phyloP scores from a whole-genome alignment of 2,797 vertebrate species.

The Sebastes steindachneri region DNA sequence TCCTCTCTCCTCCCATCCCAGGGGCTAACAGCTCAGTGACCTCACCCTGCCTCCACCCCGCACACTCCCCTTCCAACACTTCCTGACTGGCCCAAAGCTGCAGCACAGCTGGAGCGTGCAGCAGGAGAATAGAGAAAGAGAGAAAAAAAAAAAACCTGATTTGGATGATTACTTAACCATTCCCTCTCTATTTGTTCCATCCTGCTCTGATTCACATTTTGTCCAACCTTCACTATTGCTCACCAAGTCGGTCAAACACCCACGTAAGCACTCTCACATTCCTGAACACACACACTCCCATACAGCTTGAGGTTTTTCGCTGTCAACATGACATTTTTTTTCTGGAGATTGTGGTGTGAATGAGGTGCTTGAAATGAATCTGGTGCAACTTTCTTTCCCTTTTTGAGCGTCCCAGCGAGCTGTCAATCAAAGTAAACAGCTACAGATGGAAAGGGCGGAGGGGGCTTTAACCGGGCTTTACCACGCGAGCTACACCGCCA shows the following conservation, averaged over 20 bases:
- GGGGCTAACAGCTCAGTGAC: conserved; percentile 68
- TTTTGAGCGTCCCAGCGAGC: conserved; percentile 40
- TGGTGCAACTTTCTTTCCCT: conserved; percentile 38
- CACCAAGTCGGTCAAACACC: conserved; percentile 60
- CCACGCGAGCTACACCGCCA: conserved; percentile 42
- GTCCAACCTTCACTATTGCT: conserved; percentile 35
- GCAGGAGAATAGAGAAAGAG: conserved; percentile 31
- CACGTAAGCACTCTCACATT: conserved; percentile 50
- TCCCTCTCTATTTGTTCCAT: conserved; percentile 53
- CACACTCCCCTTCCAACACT: conserved; percentile 63
- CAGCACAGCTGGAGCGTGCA: conserved; percentile 70
- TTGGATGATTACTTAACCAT: conserved; percentile 70
- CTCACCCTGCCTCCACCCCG: conserved; percentile 74
- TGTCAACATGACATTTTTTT: conserved; percentile 59
- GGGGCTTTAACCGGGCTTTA: conserved; percentile 57
- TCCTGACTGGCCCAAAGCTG: conserved; percentile 61
- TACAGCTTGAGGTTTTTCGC: conserved; percentile 48
- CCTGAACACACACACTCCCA: conserved; percentile 37
- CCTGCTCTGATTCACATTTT: conserved; percentile 52
- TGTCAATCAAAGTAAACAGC: conserved; percentile 72
- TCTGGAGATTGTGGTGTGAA: conserved; percentile 46
- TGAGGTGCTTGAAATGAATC: conserved; percentile 28
- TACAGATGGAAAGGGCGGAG: conserved; percentile 65
- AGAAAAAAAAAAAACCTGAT: background rate
- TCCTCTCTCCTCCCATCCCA: conserved; percentile 68